Evolutionary conservation across 1,140 invertebrate genomes (phyloP), one percentile per base, ranked within the genome.

Genomic region (Drosophila sturtevanti): DNA sequence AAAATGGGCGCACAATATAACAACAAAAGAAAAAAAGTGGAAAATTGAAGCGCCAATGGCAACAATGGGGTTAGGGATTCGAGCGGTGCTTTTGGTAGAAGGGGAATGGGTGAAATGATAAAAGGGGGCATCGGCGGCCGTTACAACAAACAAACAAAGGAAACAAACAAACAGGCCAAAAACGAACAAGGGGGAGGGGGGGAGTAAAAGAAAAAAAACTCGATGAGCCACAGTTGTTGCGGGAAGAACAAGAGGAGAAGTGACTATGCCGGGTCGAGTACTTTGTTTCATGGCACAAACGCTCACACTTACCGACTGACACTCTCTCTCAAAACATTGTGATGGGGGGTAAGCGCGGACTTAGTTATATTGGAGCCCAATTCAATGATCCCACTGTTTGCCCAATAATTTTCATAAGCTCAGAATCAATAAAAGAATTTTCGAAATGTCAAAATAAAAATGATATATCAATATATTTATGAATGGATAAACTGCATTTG

Each of bases 91-190:
- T 12, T 24, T 24, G 22, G n/a, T n/a, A n/a, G n/a, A n/a, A n/a
- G n/a, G n/a, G n/a, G 52, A 12, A 4, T 2, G 18, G 58, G 37
- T 38, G 10, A 34, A 35, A 68, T 52, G 14, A 63, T 34, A 74
- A 63, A 79, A 48, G 65, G 64, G 64, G 60, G 66, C 48, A 24
- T 67, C 72, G 63, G 85, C 75, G 65, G 67, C 72, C 68, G 82
- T 87, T 87, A 82, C 79, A 87, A 76, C 82, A 87, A 87, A 76
- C 84, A 89, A 89, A 89, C 82, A 87, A 87, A 87, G 75, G 71
- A 81, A 89, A 82, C 84, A 87, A 87, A 82, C 84, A 86, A 86
- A 86, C 82, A 66, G 63, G 81, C 67, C 68, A 75, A 81, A 76
- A 87, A n/a, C 58, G 58, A 75, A 68, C 73, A 60, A 58, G 44